Evolutionary conservation across 2,888 invertebrate genomes (phyloP), one percentile per base, ranked within the genome.

Genomic region (Coelinius sp.): DNA sequence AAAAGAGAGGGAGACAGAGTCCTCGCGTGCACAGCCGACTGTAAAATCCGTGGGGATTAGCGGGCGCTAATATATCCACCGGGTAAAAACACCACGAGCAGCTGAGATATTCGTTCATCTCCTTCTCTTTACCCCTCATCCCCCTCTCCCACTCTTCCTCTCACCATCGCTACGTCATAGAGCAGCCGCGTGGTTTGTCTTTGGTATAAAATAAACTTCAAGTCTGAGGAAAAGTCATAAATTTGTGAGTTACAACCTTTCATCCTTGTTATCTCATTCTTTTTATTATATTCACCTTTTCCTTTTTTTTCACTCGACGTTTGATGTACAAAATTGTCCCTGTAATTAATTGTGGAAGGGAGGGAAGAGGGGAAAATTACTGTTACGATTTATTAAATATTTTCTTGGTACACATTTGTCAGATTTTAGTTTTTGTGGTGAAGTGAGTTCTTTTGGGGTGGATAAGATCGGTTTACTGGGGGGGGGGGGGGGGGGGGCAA

Each of bases 1-100:
- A 73, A 67, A 52, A 62, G 65, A 59, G 44, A 62, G 65, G 52
- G 44, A 65, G 68, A 66, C 53, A 68, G 56, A 73, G 63, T 70
- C 49, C 72, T 78, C 78, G 81, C 80, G 77, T 80, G 80, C 82
- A 81, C 82, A 83, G 81, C 79, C 84, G 81, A 71, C 81, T 80
- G 82, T 85, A 85, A 85, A 86, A 84, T 85, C 85, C 82, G 76
- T 79, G 79, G 79, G 83, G 84, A 84, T 85, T 86, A 86, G 83
- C 81, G 81, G 78, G 76, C 80, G 85, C 85, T 86, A 85, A 86
- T 86, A 86, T 85, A 86, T 84, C 83, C 81, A 79, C 80, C 79
- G 80, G 77, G 81, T 83, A 86, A 86, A 86, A 86, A 86, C 80
- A 82, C 82, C 77, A 71, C 81, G 80, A 83, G 81, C 86, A 83